These are phyloP conservation scores for Punctoribates punctum DNA, from an alignment of 2,888 invertebrate species.

Conservation along the genomic window DNA sequence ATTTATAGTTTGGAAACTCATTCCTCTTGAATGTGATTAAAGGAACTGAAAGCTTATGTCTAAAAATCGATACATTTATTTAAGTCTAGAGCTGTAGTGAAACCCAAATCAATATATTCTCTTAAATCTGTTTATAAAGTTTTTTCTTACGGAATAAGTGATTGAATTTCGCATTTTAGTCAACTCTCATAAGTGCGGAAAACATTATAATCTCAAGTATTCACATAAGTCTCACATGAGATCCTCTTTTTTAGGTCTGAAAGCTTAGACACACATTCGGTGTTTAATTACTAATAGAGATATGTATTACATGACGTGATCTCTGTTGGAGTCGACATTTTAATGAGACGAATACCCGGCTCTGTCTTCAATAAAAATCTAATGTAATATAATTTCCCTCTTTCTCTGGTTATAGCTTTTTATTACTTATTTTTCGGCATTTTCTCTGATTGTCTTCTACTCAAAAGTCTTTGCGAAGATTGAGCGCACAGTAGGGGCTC, in stretches of 20 bases:
- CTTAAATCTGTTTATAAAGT: neutral
- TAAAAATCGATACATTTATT: conserved; percentile 11
- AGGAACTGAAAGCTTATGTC: conserved; percentile 8
- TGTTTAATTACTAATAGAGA: conserved; percentile 34
- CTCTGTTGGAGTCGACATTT: conserved; percentile 21
- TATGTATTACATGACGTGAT: conserved; percentile 27
- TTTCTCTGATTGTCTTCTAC: neutral
- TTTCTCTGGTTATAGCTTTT: neutral
- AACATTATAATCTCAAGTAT: neutral
- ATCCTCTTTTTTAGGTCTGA: neutral
- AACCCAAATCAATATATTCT: conserved; percentile 16
- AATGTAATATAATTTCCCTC: neutral
- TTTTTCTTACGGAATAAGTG: neutral
- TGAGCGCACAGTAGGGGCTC: conserved; percentile 31
- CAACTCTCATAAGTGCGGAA: neutral
- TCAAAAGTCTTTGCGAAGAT: neutral
- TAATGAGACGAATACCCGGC: neutral
- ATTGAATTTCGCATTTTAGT: conserved; percentile 17
- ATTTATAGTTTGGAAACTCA: no score
- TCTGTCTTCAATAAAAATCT: neutral
- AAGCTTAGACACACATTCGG: neutral
- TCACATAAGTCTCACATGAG: neutral
- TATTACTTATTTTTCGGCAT: conserved; percentile 27
- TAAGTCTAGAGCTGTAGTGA: neutral
- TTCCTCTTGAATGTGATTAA: conserved; percentile 6